These are phyloP conservation scores for Microplitis mediator DNA, from an alignment of 1,140 invertebrate species.

Conservation along the genomic window DNA sequence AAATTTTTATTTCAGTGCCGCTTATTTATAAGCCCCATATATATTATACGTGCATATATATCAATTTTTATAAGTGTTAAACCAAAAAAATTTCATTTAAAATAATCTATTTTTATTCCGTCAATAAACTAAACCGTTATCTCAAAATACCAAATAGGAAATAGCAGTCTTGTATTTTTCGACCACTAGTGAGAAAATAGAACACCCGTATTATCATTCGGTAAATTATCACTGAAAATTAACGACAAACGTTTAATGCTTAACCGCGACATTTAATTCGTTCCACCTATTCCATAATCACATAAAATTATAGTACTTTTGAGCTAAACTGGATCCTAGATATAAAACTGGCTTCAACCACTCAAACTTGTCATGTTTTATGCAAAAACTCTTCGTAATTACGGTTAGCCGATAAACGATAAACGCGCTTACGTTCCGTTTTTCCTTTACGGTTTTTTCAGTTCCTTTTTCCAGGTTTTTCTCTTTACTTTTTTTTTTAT, in stretches of 20 bases:
- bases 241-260: constrained; percentile 28
- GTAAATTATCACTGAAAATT: constrained; percentile 18
- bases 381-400: constrained; percentile 21
- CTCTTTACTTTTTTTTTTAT: neutral
- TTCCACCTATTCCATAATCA: constrained; percentile 19
- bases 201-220: constrained; percentile 12
- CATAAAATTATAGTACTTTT: constrained; percentile 22
- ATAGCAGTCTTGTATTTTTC: neutral
- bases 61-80: neutral
- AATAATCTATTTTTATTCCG: too few relatives aligned
- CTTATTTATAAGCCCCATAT: too few relatives aligned
- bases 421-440: neutral
- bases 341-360: too few relatives aligned
- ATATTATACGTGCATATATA: neutral
- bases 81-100: neutral
- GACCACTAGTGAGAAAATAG: neutral
- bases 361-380: constrained; percentile 20
- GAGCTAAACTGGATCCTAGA: neutral
- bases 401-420: constrained; percentile 23
- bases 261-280: constrained; percentile 18
- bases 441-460: constrained; percentile 12
- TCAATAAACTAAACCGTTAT: neutral
- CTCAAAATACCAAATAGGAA: neutral
- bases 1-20: neutral
- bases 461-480: neutral